Evolutionary conservation across 2,113 vertebrate species (phyloP), one percentile per base, ranked within the genome.

Genomic region (Notothenia coriiceps): DNA sequence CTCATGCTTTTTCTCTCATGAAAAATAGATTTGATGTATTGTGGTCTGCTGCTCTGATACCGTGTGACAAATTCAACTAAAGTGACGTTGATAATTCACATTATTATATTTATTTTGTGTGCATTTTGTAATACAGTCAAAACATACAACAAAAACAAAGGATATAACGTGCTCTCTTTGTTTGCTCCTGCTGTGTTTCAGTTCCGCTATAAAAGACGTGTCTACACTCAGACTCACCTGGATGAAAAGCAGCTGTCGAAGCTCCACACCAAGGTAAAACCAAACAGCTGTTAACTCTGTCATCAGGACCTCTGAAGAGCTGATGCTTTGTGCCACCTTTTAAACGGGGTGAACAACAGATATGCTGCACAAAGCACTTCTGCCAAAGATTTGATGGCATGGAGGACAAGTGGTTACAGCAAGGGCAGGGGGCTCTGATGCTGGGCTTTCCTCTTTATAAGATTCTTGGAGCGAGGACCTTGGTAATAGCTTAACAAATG

Each of bases 161-260:
- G 13, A 5, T 15, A 43, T 54, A 13, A 63, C 33, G 2, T 25
- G 14, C 35, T 14, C 44, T 75, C 57, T 40, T 60, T 81, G 6
- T 74, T 67, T 79, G 3, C 54, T 70, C 9, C 84, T 77, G 9
- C 80, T 82, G 74, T 88, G 59, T 93, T 93, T 62, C 94, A 99
- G 98, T 99, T 99, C 87, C 97, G 98, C 57, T 99, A 99, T 94
- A 99, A 99, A 89, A 95, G 98, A 82, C 96, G 98, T 4, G 96
- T 99, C 46, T 99, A 99, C 84, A 97, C 96, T 49, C 97, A 99
- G 94, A 92, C 95, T 7, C 90, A 98, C 93, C 91, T 99, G 88
- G 98, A 99, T 62, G 97, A 99, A 90, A 98, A 98, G 82, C 98
- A 99, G 92, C 95, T 99, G 86, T 97, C 96, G 50, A 99, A 98